Evolutionary conservation across 2,888 invertebrate genomes (phyloP), one percentile per base, ranked within the genome.

Genomic region (Falcaria lacertinaria): DNA sequence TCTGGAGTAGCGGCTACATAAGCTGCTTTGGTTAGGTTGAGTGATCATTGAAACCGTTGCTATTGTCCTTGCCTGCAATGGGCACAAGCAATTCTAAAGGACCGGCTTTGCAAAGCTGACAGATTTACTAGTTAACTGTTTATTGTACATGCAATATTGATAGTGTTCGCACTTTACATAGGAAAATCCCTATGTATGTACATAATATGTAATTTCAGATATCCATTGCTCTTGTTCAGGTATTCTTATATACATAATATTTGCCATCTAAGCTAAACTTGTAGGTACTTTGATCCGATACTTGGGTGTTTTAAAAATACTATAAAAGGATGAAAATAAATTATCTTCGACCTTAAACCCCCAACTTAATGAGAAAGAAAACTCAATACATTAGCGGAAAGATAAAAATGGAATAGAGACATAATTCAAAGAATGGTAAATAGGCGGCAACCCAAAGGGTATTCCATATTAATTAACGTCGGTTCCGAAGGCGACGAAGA

Each of bases 381-480:
- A 46, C 51, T 48, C 42, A 46, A 42, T 14, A 44, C 50, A 46
- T 45, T 45, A 39, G 43, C 41, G 45, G 57, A 63, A 58, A 57
- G 64, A 74, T 69, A 70, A 64, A 72, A 72, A 52, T 61, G 52
- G 55, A 70, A 78, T 76, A 72, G 64, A 79, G 75, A 74, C 69
- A 77, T 77, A 70, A 76, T 74, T 82, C 80, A 77, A 78, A 73
- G 72, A 80, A 79, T 72, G 71, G 77, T 75, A 78, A 77, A 74
- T 71, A 73, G 68, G 57, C 64, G 63, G 63, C 61, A 69, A 74
- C 74, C 76, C 70, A 83, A 87, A 84, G 85, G 85, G 82, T 86
- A 81, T 83, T 85, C 81, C 74, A 80, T 89, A 88, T 88, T 87
- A 88, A 89, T 89, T 89, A 88, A 81, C 72, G 85, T 80, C 77